Conservation (phyloP, 1,140 invertebrate species). For the Oryctes rhinoceros region DNA sequence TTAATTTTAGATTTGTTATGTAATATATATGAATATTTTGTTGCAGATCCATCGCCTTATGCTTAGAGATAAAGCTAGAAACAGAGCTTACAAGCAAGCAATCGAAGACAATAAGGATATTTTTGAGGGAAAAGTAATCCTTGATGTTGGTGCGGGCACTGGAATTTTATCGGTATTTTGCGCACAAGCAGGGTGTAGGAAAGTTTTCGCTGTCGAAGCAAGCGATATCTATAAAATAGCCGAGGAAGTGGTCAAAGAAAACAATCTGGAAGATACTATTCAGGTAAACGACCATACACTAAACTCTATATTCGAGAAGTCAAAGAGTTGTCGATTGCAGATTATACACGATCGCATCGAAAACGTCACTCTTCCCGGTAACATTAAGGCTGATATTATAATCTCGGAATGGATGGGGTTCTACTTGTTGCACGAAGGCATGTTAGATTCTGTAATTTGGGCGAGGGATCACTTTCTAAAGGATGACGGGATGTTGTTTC, state of each 20-base stretch:
- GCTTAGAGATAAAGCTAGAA: conserved; percentile 82
- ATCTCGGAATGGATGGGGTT: conserved; percentile 99
- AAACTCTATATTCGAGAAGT: neutral
- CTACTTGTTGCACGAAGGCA: conserved; percentile 97
- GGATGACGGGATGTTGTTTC: conserved; percentile 75
- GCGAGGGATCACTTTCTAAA: conserved; percentile 93
- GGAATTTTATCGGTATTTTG: conserved; percentile 97
- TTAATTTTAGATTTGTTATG: neutral
- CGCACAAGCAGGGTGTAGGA: conserved; percentile 90
- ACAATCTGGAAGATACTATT: conserved; percentile 65
- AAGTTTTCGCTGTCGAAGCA: conserved; percentile 93
- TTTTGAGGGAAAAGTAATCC: conserved; percentile 79
- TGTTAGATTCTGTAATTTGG: conserved; percentile 91
- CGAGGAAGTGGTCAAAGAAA: conserved; percentile 84
- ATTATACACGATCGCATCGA: conserved; percentile 78
- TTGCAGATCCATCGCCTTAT: conserved; percentile 79
- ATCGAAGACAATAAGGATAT: conserved; percentile 76
- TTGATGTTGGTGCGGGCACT: conserved; percentile 98
- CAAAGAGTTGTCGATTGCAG: conserved; percentile 54
- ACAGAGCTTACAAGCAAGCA: conserved; percentile 82
- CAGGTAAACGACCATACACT: conserved; percentile 61
- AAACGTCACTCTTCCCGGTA: conserved; percentile 78
- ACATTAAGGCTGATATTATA: conserved; percentile 93
- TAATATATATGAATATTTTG: conserved; percentile 5
- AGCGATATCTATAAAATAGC: conserved; percentile 89